Percentiles rank a stretch among this genome's conserved stretches.
These are phyloP conservation scores for Lycorma delicatula DNA, from an alignment of 1,140 invertebrate species.

Conservation along the genomic window DNA sequence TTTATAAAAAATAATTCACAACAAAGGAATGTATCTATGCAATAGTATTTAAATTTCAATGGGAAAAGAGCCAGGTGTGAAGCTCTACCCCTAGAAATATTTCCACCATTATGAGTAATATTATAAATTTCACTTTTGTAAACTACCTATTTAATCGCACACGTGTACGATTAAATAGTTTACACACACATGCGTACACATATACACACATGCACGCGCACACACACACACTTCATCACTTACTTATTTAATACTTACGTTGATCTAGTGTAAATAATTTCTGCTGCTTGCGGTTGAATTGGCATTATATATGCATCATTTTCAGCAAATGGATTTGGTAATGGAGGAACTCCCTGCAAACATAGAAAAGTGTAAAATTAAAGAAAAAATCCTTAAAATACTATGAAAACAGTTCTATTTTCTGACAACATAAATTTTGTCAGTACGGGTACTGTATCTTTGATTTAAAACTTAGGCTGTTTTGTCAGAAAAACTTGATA, in stretches of 20 bases:
- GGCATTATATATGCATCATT: constrained; percentile 55
- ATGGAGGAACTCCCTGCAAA: constrained; percentile 42
- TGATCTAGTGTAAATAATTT: constrained; percentile 70
- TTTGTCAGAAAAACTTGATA: neutral
- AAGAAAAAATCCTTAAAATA: constrained; percentile 2
- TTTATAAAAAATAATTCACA: no score
- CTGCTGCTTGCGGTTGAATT: constrained; percentile 65
- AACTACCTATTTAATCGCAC: no score
- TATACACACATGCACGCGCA: no score
- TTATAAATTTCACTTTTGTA: no score
- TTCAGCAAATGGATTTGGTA: constrained; percentile 79
- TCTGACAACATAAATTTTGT: neutral
- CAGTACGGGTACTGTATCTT: neutral
- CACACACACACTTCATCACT: no score
- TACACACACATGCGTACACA: no score
- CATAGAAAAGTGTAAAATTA: constrained; percentile 8
- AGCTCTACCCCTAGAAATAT: no score
- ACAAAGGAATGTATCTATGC: no score
- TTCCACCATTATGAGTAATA: no score
- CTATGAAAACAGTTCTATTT: neutral
- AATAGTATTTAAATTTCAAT: no score
- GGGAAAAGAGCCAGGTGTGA: no score
- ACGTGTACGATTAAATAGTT: no score
- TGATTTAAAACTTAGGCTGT: neutral
- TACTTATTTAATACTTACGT: constrained; percentile 55